phyloP scores from a whole-genome alignment of 2,797 vertebrate genomes.

The Merluccius polli region DNA sequence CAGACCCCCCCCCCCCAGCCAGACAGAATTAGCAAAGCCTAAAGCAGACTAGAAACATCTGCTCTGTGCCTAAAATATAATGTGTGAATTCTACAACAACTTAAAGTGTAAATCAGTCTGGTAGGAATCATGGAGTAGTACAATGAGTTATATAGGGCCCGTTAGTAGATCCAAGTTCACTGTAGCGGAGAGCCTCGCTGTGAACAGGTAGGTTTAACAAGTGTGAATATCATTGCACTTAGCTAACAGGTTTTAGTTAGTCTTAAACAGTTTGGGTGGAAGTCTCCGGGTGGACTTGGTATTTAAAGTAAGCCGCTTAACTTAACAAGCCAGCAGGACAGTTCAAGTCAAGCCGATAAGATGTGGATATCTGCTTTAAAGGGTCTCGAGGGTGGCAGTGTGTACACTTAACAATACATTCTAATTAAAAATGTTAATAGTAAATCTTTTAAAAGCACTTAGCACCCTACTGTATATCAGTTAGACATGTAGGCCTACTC shows the following conservation, averaged over 20 bases:
- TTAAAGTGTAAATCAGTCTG: neutral
- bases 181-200: neutral
- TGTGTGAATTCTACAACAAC: neutral
- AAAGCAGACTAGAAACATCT: conserved; percentile 2
- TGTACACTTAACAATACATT: neutral
- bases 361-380: neutral
- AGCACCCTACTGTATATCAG: neutral
- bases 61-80: neutral
- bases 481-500: neutral
- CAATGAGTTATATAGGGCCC: neutral
- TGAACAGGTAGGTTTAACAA: neutral
- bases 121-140: neutral
- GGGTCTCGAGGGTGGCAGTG: neutral
- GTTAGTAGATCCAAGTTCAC: neutral
- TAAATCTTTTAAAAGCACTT: neutral
- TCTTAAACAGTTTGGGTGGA: neutral
- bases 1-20: neutral
- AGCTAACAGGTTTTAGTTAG: neutral
- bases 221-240: neutral
- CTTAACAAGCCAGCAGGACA: conserved; percentile 1
- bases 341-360: neutral
- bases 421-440: neutral
- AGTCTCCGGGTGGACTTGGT: neutral
- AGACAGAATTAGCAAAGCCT: conserved; percentile 3
- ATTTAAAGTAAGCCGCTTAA: neutral